Conservation (phyloP, 2,888 invertebrate species). For the Argyresthia albistria region DNA sequence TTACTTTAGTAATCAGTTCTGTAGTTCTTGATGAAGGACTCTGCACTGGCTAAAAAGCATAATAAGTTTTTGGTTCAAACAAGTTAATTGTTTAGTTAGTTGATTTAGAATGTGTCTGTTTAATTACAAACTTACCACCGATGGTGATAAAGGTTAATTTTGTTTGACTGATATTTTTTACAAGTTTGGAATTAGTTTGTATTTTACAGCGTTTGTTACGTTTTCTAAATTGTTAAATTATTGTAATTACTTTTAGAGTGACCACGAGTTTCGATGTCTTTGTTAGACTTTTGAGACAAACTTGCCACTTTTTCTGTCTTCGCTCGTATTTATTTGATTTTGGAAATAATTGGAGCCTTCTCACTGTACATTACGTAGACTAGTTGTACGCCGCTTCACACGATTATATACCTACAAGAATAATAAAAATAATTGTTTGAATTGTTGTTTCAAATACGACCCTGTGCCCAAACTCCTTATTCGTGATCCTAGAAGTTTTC, state of each 20-base stretch:
- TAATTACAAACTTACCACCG: slow-evolving; percentile 19
- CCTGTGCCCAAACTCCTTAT: slow-evolving; percentile 1
- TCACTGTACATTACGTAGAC: slow-evolving; percentile 53
- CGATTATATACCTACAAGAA: slow-evolving; percentile 51
- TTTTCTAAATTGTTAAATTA: slow-evolving; percentile 6
- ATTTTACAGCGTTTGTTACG: neutral
- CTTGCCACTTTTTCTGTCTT: slow-evolving; percentile 9
- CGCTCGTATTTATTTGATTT: slow-evolving; percentile 22
- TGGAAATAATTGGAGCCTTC: slow-evolving; percentile 31
- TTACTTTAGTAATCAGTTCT: neutral
- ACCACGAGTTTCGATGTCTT: neutral
- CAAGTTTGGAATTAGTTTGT: neutral
- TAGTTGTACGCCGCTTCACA: slow-evolving; percentile 58
- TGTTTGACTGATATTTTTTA: slow-evolving; percentile 2
- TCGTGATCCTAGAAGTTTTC: neutral
- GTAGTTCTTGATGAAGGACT: neutral
- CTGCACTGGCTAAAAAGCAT: neutral
- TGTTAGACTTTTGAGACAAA: neutral
- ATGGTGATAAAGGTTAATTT: neutral
- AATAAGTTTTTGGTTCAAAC: neutral
- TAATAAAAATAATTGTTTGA: slow-evolving; percentile 67
- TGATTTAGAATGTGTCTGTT: slow-evolving; percentile 21
- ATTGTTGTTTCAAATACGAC: slow-evolving; percentile 34
- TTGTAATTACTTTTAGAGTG: neutral
- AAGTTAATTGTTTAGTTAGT: slow-evolving; percentile 16